phyloP scores from a whole-genome alignment of 64 coral and sea anemone species.

The Stichodactyla mertensii region DNA sequence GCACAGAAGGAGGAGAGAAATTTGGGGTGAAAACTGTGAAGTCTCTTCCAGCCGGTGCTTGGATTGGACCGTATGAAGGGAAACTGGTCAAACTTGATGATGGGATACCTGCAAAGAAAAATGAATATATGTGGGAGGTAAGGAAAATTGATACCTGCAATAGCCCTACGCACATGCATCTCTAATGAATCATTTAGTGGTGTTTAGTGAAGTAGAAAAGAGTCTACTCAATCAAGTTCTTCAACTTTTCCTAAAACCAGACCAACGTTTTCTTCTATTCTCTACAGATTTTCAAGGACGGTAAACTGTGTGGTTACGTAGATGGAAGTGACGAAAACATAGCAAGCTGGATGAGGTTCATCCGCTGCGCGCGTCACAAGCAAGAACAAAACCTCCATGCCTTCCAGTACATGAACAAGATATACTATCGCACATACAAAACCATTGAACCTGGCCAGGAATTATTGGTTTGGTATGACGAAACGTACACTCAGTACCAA shows the following conservation, averaged over 20 bases:
- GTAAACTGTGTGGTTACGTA: slow-evolving; percentile 41
- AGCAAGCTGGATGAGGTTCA: slow-evolving; percentile 59
- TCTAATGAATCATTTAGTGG: too few species aligned
- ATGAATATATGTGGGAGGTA: slow-evolving; percentile 65
- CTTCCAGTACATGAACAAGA: slow-evolving; percentile 48
- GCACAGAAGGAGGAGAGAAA: slow-evolving; percentile 1
- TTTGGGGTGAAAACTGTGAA: slow-evolving; percentile 29
- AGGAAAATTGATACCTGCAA: not conserved
- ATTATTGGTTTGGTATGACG: slow-evolving; percentile 62
- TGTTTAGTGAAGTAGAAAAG: too few species aligned
- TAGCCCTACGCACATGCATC: too few species aligned
- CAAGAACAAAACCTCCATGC: slow-evolving; percentile 55
- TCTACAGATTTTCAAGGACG: slow-evolving; percentile 49
- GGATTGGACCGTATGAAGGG: slow-evolving; percentile 64
- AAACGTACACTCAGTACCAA: slow-evolving; percentile 10
- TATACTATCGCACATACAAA: slow-evolving; percentile 45
- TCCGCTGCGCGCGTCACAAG: slow-evolving; percentile 22
- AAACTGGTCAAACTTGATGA: slow-evolving; percentile 29
- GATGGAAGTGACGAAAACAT: slow-evolving; percentile 54
- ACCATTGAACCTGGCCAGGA: slow-evolving; percentile 35
- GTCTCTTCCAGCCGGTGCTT: slow-evolving; percentile 33
- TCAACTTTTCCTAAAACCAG: too few species aligned
- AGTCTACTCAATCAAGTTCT: too few species aligned
- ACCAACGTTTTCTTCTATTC: not conserved
- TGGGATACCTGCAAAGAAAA: not conserved